Evolutionary conservation across 1,140 invertebrate species (phyloP).

Genomic region (Ericerus pela): DNA sequence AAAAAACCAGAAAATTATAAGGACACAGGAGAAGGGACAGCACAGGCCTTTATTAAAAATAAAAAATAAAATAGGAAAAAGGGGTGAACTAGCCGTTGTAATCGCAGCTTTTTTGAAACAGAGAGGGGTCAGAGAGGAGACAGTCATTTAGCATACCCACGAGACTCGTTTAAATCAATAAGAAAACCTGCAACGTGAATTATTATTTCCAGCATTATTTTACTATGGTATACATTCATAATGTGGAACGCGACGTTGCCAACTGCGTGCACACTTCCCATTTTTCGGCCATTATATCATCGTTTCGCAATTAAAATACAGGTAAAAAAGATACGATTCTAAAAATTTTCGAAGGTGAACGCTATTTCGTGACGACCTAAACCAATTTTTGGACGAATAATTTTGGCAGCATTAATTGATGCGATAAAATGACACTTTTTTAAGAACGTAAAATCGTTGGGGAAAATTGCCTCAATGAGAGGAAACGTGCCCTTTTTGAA

Average conservation of each 20-base stretch:
- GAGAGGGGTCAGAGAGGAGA: slow-evolving; percentile 3
- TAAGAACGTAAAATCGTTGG: too few relatives aligned
- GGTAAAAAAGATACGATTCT: too few relatives aligned
- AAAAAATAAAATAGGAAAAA: too few relatives aligned
- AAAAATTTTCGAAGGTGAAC: too few relatives aligned
- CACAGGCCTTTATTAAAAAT: slow-evolving; percentile 2
- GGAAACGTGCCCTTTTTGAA: too few relatives aligned
- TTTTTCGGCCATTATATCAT: background rate
- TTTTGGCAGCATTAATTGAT: too few relatives aligned
- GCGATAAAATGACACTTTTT: too few relatives aligned
- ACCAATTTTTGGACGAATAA: too few relatives aligned
- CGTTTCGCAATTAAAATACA: slow-evolving; percentile 11
- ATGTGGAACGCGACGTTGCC: slow-evolving; percentile 7
- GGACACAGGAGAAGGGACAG: background rate
- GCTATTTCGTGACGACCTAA: too few relatives aligned
- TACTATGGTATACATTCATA: too few relatives aligned
- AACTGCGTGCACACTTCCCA: background rate
- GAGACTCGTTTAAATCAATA: slow-evolving; percentile 12
- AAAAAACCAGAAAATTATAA: too few relatives aligned
- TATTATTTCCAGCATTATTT: slow-evolving; percentile 12
- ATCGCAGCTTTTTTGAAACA: background rate
- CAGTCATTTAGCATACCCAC: slow-evolving; percentile 11
- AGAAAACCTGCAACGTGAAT: slow-evolving; percentile 9
- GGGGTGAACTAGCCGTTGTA: slow-evolving; percentile 5
- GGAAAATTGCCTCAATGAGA: too few relatives aligned